Evolutionary conservation across 2,888 invertebrate genomes (phyloP).

Genomic region (Monochamus alternatus): DNA sequence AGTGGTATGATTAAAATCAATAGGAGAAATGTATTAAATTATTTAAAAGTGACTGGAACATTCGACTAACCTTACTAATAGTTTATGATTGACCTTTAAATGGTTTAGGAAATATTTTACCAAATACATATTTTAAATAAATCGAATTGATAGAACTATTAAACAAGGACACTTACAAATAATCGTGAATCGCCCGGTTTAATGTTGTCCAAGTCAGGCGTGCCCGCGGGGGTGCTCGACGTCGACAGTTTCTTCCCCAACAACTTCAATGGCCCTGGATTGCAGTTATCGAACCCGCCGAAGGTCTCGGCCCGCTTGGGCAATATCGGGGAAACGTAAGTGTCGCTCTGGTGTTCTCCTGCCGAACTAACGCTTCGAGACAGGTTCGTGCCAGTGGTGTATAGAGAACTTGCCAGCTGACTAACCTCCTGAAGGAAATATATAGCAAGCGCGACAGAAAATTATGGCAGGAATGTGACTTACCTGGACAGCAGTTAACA

Average conservation of each 20-base stretch:
- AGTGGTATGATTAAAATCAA: too few species aligned
- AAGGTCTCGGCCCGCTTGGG: conserved; percentile 97
- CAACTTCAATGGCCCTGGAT: conserved; percentile 65
- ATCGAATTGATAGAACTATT: neutral
- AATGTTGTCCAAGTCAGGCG: conserved; percentile 68
- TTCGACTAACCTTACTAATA: too few species aligned
- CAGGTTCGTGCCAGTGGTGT: conserved; percentile 83
- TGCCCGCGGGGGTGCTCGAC: conserved; percentile 65
- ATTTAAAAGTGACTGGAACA: too few species aligned
- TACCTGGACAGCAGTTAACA: conserved; percentile 83
- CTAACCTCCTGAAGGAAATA: conserved; percentile 77
- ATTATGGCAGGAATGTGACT: conserved; percentile 22
- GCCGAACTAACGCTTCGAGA: conserved; percentile 95
- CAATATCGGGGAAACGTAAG: conserved; percentile 88
- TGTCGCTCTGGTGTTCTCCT: conserved; percentile 91
- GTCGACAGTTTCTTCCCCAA: conserved; percentile 67
- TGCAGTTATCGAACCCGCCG: conserved; percentile 89
- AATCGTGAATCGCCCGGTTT: conserved; percentile 69
- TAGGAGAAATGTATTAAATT: too few species aligned
- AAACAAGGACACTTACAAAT: conserved; percentile 63
- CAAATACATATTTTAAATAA: too few species aligned
- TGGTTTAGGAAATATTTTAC: too few species aligned
- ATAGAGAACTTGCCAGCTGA: conserved; percentile 82
- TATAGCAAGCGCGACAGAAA: too few species aligned
- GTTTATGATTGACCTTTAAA: too few species aligned